phyloP scores from a whole-genome alignment of 2,888 invertebrate genomes.

The Tuberolachnus salignus region DNA sequence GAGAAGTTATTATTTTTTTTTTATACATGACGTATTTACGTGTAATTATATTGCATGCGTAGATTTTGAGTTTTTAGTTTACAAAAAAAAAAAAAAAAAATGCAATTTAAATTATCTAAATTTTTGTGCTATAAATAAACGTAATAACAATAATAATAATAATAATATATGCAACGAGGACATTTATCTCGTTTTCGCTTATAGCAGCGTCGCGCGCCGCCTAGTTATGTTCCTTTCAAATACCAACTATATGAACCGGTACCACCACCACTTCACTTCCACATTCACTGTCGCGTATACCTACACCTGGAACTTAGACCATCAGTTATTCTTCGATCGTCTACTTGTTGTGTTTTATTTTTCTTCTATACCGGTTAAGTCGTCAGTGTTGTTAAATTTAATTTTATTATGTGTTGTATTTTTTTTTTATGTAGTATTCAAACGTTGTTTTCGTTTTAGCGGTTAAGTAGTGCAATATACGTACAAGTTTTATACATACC shows the following conservation, averaged over 20 bases:
- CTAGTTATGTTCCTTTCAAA: constrained; percentile 47
- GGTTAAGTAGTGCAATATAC: neutral
- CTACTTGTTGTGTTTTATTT: constrained; percentile 26
- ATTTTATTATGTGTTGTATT: neutral
- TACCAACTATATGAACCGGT: constrained; percentile 49
- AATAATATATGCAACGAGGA: constrained; percentile 54
- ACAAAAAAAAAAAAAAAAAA: no score
- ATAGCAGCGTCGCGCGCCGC: constrained; percentile 51
- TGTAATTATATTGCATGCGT: neutral
- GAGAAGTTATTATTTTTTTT: neutral
- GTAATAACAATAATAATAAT: constrained; percentile 15
- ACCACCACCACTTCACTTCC: constrained; percentile 41
- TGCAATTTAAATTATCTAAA: neutral
- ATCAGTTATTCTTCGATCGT: constrained; percentile 48
- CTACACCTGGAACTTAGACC: constrained; percentile 46
- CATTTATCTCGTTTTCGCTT: constrained; percentile 48
- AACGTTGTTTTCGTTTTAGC: constrained; percentile 3
- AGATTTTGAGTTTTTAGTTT: neutral
- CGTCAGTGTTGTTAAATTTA: neutral
- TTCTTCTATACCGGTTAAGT: neutral
- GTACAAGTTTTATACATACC: neutral
- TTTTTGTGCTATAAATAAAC: neutral
- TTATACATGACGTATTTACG: neutral
- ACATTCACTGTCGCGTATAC: neutral
- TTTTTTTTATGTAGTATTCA: neutral